Percentiles rank a stretch among this genome's conserved stretches.
Conservation (phyloP, 30 jellyfish, hydroid and myxozoan genomes). For the Aurelia aurita region DNA sequence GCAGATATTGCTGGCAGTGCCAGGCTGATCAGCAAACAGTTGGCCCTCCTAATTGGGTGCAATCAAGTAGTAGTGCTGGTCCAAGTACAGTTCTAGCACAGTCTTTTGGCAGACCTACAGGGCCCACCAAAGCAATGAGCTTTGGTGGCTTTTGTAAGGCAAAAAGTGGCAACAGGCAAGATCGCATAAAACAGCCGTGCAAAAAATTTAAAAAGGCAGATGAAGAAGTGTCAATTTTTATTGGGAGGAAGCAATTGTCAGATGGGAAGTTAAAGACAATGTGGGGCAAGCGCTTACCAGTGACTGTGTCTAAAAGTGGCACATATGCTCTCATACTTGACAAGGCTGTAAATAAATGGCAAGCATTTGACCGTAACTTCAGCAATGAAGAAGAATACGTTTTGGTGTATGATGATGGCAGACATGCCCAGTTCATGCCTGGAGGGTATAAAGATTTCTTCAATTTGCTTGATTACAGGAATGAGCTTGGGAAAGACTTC, state of each 20-base stretch:
- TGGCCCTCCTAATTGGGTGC: neutral
- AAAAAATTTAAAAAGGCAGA: no score
- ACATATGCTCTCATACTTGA: slow-evolving; percentile 35
- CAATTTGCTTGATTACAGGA: no score
- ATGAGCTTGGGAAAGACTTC: no score
- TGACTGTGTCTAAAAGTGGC: slow-evolving; percentile 13
- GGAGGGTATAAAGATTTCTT: no score
- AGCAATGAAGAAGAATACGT: slow-evolving; percentile 16
- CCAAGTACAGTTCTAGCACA: neutral
- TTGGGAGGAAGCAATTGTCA: slow-evolving; percentile 31
- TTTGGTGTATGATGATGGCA: slow-evolving; percentile 39
- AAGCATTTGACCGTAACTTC: slow-evolving; percentile 44
- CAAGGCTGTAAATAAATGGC: slow-evolving; percentile 28
- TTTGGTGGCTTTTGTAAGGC: slow-evolving; percentile 33
- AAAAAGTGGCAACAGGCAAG: slow-evolving; percentile 31
- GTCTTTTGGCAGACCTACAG: slow-evolving; percentile 21
- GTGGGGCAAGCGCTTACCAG: slow-evolving; percentile 45
- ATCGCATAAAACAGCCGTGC: slow-evolving; percentile 20
- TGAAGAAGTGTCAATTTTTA: no score
- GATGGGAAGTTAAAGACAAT: slow-evolving; percentile 23
- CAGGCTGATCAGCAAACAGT: neutral
- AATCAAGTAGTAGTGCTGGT: neutral
- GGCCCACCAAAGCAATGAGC: slow-evolving; percentile 27
- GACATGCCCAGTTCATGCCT: slow-evolving; percentile 22
- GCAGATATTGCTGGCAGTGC: neutral